Conservation (phyloP, 2,888 invertebrate species). For the Bhutanitis thaidina region DNA sequence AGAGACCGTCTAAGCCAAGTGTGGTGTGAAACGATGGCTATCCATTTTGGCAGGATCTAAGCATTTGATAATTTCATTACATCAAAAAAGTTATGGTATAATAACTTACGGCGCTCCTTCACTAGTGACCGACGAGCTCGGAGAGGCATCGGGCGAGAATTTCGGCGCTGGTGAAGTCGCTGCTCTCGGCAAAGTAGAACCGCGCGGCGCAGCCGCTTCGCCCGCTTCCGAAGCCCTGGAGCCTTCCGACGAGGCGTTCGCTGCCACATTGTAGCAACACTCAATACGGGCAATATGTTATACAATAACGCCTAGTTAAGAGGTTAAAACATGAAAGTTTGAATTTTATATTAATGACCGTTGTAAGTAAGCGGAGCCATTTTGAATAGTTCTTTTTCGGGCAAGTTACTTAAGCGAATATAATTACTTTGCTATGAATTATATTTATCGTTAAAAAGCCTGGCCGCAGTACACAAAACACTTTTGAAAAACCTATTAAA, state of each 20-base stretch:
- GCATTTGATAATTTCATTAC: no score
- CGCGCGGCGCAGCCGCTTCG: constrained; percentile 65
- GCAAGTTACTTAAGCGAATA: no score
- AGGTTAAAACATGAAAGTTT: neutral
- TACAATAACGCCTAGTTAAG: constrained; percentile 22
- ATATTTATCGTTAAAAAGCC: no score
- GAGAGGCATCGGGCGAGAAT: constrained; percentile 90
- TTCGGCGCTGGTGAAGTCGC: constrained; percentile 77
- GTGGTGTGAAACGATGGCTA: no score
- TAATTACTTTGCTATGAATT: no score
- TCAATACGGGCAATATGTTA: constrained; percentile 49
- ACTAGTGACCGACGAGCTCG: constrained; percentile 92
- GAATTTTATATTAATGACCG: no score
- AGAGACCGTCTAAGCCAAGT: no score
- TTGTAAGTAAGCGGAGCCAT: no score
- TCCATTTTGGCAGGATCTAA: no score
- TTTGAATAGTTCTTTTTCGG: no score
- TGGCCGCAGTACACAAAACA: no score
- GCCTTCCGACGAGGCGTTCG: constrained; percentile 77
- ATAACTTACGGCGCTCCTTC: constrained; percentile 84
- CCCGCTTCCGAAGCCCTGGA: constrained; percentile 74
- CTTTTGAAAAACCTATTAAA: no score
- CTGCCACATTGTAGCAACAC: constrained; percentile 71
- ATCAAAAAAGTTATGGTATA: neutral
- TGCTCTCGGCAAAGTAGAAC: constrained; percentile 63